A percentile compares a stretch with the other conserved stretches of the same genome.
These are phyloP conservation scores for Penaeus chinensis DNA, from an alignment of 1,140 invertebrate species.

Conservation along the genomic window DNA sequence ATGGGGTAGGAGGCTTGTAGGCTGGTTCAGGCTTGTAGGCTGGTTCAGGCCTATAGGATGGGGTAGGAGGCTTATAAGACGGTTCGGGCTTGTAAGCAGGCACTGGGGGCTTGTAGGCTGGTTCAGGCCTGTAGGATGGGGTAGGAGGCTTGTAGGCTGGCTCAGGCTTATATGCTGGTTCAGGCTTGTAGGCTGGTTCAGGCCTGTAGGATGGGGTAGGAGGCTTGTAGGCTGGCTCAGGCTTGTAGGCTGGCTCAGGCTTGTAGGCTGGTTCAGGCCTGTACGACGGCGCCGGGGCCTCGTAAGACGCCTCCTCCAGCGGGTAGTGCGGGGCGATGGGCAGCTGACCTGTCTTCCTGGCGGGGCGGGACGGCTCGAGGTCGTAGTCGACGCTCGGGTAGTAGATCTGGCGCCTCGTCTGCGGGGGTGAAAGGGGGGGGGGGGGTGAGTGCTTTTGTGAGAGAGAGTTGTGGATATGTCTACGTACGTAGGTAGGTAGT, in stretches of 20 bases:
- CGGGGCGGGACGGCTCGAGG: neutral
- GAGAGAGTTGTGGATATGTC: neutral
- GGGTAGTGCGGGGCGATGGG: constrained; percentile 41
- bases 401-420: neutral
- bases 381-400: neutral
- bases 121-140: neutral
- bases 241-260: neutral
- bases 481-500: neutral
- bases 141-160: neutral
- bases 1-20: neutral
- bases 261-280: neutral
- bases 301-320: neutral
- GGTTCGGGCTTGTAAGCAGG: too few species aligned
- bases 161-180: too few species aligned
- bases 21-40: neutral
- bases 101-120: neutral
- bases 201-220: neutral
- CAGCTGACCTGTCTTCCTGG: constrained; percentile 3
- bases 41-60: neutral
- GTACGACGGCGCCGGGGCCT: neutral
- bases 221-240: neutral
- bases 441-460: neutral
- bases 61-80: neutral
- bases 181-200: neutral
- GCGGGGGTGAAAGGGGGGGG: neutral